Conservation (phyloP, 2,113 vertebrate species). For the Conger conger region DNA sequence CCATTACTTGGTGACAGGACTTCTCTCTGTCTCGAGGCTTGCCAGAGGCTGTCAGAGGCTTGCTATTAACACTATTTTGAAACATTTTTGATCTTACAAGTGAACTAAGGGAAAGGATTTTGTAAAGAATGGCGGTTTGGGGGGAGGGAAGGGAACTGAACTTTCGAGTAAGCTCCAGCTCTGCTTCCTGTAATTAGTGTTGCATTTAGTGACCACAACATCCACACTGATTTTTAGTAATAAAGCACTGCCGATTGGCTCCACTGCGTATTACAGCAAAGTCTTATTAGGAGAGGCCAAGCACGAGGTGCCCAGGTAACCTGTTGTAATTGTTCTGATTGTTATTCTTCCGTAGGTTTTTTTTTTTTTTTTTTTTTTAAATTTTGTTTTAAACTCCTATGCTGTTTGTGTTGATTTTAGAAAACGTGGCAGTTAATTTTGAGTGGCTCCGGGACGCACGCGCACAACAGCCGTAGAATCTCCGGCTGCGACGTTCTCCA, state of each 20-base stretch:
- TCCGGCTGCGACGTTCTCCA: background rate
- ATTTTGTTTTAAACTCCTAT: slow-evolving; percentile 14
- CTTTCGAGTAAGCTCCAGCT: slow-evolving; percentile 9
- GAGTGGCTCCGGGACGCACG: background rate
- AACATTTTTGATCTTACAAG: background rate
- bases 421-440: background rate
- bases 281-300: slow-evolving; percentile 41
- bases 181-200: slow-evolving; percentile 30
- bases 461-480: background rate
- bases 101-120: background rate
- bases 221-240: slow-evolving; percentile 54
- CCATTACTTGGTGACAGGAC: background rate
- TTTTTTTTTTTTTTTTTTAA: slow-evolving; percentile 55
- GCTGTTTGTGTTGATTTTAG: background rate
- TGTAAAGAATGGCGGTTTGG: background rate
- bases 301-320: background rate
- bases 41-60: background rate
- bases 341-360: slow-evolving; percentile 1
- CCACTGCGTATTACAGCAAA: slow-evolving; percentile 67
- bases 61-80: slow-evolving; percentile 4
- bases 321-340: background rate
- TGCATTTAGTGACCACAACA: slow-evolving; percentile 34
- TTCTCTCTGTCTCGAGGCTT: background rate
- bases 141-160: background rate
- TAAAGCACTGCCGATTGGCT: slow-evolving; percentile 74